Evolutionary conservation across 2,888 invertebrate species (phyloP).

Genomic region (Eristalis tenax): DNA sequence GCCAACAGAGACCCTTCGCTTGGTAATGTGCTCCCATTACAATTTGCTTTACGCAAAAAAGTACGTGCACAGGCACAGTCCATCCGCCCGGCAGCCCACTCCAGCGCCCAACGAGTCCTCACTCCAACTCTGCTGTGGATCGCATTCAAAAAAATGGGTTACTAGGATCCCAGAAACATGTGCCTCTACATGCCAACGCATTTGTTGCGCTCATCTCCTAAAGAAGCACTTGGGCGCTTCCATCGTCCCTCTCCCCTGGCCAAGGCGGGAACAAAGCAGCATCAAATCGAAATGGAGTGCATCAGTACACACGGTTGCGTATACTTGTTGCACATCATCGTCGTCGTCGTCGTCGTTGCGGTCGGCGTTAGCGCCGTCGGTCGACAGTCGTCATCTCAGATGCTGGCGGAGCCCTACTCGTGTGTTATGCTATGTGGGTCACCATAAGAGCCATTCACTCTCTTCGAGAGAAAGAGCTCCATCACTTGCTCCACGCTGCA

Average conservation of each 20-base stretch:
- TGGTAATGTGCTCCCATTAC: constrained; percentile 42
- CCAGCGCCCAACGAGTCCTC: background rate
- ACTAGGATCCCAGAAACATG: constrained; percentile 49
- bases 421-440: constrained; percentile 57
- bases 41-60: constrained; percentile 29
- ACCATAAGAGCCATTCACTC: constrained; percentile 48
- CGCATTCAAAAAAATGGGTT: constrained; percentile 22
- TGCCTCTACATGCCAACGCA: background rate
- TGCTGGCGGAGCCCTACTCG: constrained; percentile 28
- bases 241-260: background rate
- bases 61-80: constrained; percentile 4
- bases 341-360: background rate
- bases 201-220: background rate
- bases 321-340: constrained; percentile 43
- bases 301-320: constrained; percentile 16
- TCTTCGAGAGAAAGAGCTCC: constrained; percentile 43
- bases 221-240: background rate
- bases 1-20: constrained; percentile 18
- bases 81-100: background rate
- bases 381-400: background rate
- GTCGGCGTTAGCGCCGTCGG: background rate
- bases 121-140: background rate
- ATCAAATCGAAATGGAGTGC: constrained; percentile 33
- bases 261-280: background rate
- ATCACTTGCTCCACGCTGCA: constrained; percentile 12